A percentile compares a stretch with the other conserved stretches of the same genome.
phyloP scores from a whole-genome alignment of 30 jellyfish, hydroid and myxozoan species.

The Hydra vulgaris region DNA sequence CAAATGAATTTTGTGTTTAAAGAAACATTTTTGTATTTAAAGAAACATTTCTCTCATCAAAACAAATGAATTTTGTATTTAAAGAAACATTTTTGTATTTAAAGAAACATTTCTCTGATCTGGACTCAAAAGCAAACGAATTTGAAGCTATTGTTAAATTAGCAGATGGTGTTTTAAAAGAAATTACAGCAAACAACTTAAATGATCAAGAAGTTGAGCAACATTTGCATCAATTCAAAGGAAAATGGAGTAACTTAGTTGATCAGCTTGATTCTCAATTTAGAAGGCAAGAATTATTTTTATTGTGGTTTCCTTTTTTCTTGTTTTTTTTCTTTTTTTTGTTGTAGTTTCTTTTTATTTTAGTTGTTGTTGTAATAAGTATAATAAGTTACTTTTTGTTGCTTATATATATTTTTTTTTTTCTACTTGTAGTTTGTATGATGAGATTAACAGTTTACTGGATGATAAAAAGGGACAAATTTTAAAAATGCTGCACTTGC shows the following conservation, averaged over 20 bases:
- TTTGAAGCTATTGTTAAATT: neutral
- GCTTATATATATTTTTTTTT: neutral
- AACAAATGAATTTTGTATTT: too few relatives aligned
- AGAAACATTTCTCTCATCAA: too few relatives aligned
- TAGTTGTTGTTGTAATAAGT: too few relatives aligned
- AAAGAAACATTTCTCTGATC: conserved; percentile 18
- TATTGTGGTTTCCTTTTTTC: neutral
- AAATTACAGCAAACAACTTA: neutral
- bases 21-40: too few relatives aligned
- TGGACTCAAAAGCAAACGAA: conserved; percentile 12
- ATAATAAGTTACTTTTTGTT: neutral
- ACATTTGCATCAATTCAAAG: neutral
- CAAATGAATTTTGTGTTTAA: too few relatives aligned
- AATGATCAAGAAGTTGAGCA: neutral
- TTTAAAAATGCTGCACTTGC: neutral
- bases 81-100: too few relatives aligned
- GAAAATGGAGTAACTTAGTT: conserved; percentile 12
- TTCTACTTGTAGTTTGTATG: conserved; percentile 3
- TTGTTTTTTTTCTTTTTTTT: neutral
- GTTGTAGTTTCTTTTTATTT: too few relatives aligned
- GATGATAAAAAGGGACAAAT: conserved; percentile 4
- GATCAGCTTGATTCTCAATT: conserved; percentile 19
- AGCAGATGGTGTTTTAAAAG: neutral
- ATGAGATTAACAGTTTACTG: conserved; percentile 4
- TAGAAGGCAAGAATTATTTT: conserved; percentile 9